Evolutionary conservation across 2,797 vertebrate species (phyloP).

Genomic region (Tauraco hartlaubi): DNA sequence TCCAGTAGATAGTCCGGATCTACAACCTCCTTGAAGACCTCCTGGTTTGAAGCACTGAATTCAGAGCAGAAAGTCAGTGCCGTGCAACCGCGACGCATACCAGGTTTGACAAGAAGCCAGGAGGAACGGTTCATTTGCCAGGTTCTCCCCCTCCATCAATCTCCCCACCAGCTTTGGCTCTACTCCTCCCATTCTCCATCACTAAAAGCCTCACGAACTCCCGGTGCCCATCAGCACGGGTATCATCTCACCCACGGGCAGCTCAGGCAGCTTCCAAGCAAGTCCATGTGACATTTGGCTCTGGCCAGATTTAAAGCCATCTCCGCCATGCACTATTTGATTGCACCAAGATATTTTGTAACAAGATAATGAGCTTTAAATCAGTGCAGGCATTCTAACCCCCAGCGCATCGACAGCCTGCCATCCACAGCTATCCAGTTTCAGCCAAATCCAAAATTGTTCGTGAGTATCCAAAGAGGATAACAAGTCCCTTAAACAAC

Average conservation of each 20-base stretch:
- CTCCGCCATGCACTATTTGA: slow-evolving; percentile 54
- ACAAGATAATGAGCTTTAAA: slow-evolving; percentile 73
- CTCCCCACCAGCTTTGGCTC: not conserved
- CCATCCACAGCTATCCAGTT: slow-evolving; percentile 48
- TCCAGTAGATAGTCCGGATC: not conserved
- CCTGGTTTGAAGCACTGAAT: not conserved
- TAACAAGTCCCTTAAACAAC: slow-evolving; percentile 64
- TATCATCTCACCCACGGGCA: slow-evolving; percentile 20
- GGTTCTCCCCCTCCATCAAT: not conserved
- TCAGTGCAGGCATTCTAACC: slow-evolving; percentile 75
- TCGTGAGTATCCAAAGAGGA: slow-evolving; percentile 44
- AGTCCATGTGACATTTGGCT: slow-evolving; percentile 57
- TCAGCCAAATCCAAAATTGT: slow-evolving; percentile 69
- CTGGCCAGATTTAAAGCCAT: slow-evolving; percentile 51
- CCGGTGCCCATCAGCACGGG: not conserved
- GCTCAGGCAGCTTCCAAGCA: slow-evolving; percentile 13
- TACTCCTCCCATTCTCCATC: not conserved
- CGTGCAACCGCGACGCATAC: not conserved
- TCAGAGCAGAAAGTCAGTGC: not conserved
- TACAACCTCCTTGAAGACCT: not conserved
- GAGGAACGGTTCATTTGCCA: not conserved
- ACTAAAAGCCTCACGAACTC: not conserved
- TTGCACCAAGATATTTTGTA: slow-evolving; percentile 74
- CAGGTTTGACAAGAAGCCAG: not conserved
- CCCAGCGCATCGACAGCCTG: slow-evolving; percentile 46